phyloP scores from a whole-genome alignment of 2,797 vertebrate species.

The Falco concolor region DNA sequence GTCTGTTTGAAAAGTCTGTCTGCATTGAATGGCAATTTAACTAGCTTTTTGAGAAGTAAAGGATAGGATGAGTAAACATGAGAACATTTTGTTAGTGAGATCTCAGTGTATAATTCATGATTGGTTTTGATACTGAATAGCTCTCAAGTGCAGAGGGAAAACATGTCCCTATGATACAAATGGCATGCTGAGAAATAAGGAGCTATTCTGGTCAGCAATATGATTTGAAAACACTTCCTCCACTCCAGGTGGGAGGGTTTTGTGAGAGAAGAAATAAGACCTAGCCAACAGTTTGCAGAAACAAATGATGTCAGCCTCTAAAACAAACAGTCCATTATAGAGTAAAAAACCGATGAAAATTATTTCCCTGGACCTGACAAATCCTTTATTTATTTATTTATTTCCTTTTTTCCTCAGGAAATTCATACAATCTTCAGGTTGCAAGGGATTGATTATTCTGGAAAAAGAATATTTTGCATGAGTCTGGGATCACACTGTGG shows the following conservation, averaged over 20 bases:
- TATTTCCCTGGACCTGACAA: not conserved
- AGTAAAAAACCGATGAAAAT: not conserved
- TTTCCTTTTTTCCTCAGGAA: not conserved
- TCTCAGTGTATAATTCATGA: slow-evolving; percentile 41
- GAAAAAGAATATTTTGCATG: not conserved
- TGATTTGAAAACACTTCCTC: not conserved
- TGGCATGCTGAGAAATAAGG: slow-evolving; percentile 1
- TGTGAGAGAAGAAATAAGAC: not conserved
- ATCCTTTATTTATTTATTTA: not conserved
- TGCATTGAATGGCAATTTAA: not conserved
- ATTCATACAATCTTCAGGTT: not conserved
- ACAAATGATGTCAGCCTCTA: not conserved
- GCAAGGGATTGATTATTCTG: not conserved
- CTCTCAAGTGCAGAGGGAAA: not conserved
- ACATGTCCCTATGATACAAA: not conserved
- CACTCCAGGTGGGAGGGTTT: not conserved
- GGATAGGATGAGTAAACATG: not conserved
- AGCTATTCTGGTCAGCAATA: slow-evolving; percentile 21
- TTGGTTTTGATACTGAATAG: not conserved
- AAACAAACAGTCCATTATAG: not conserved
- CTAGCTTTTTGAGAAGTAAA: not conserved
- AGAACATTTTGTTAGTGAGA: slow-evolving; percentile 16
- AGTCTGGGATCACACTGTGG: not conserved
- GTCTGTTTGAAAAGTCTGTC: not conserved
- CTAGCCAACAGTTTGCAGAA: not conserved